Evolutionary conservation across 1,140 invertebrate species (phyloP), one percentile per base, ranked within the genome.

Genomic region (Bombus polaris): DNA sequence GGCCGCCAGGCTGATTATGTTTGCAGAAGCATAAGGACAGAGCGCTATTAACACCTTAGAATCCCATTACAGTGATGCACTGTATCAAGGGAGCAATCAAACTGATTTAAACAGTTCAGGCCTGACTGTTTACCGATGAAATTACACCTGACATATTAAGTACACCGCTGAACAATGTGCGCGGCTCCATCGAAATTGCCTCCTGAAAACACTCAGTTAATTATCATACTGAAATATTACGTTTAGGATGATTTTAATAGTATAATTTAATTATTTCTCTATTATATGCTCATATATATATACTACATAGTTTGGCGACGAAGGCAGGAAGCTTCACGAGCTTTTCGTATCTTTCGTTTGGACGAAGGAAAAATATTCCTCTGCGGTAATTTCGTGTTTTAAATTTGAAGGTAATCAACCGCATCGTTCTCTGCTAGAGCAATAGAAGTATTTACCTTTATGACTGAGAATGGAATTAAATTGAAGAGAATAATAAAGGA

Each of bases 11-110:
- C 10, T 81, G 84, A 85, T 85, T 85, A 85, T 85, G 74, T 87
- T 87, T 77, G 57, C 81, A 83, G 81, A 71, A 65, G 73, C 73
- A 65, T 87, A 87, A 87, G 81, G 66, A 78, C 68, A 62, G 57
- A 35, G 12, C 65, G 44, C 74, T 72, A 83, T 83, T 78, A 78
- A 83, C 81, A 71, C 85, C 81, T 87, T 83, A 72, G 81, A 78
- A 83, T 83, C 68, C 74, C 81, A 83, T 83, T 77, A 65, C n/a
- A 71, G 53, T 65, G 53, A 76, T 35, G 68, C 57, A 59, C 9
- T 57, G 74, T 62, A 84, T 83, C 81, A 73, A 65, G 37, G 66
- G 72, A 57, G 74, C 68, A 78, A 87, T 84, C 73, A 82, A 83
- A 84, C 65, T 73, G 85, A 84, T 87, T 82, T 83, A 87, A 87